Evolutionary conservation across 2,797 vertebrate genomes (phyloP), one percentile per base, ranked within the genome.

Genomic region (Dermochelys coriacea): DNA sequence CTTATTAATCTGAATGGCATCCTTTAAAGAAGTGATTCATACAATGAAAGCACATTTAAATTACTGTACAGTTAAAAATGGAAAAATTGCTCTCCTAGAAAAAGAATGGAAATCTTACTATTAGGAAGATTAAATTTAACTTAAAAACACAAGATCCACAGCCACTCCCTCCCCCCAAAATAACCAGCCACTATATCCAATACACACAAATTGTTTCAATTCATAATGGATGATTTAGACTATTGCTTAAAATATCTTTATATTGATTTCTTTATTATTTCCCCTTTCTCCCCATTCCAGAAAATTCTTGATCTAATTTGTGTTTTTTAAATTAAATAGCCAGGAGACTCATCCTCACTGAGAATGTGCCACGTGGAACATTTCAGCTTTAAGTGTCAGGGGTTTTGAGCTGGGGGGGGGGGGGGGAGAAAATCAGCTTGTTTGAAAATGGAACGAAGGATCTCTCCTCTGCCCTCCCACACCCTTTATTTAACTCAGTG

Each of bases 401-500:
- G 23, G 68, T 37, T 71, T 37, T n/a, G 61, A n/a, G n/a, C n/a
- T n/a, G n/a, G n/a, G n/a, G n/a, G n/a, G n/a, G n/a, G n/a, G n/a
- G n/a, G n/a, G n/a, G n/a, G n/a, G n/a, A 85, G 91, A 96, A 93
- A 93, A 84, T 89, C 88, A 91, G 83, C 10, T 0, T 49, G 47
- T 79, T 95, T 89, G 87, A 71, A 92, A 94, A 90, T 6, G 61
- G 94, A 95, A 29, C 68, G 90, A 51, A 71, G 85, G 81, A 91
- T 75, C 5, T 84, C 84, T 23, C 71, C 74, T 88, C 7, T 29
- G 1, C n/a, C 84, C 75, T 34, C 82, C 45, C 71, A 16, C 4
- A 21, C n/a, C 64, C 34, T 21, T 37, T n/a, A 10, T 68, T 41
- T 37, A 71, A 71, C n/a, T 71, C 68, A 10, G 8, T 71, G 37